Percentiles rank a stretch among this genome's conserved stretches.
Evolutionary conservation across 1,140 invertebrate genomes (phyloP).

Genomic region (Penaeus chinensis): DNA sequence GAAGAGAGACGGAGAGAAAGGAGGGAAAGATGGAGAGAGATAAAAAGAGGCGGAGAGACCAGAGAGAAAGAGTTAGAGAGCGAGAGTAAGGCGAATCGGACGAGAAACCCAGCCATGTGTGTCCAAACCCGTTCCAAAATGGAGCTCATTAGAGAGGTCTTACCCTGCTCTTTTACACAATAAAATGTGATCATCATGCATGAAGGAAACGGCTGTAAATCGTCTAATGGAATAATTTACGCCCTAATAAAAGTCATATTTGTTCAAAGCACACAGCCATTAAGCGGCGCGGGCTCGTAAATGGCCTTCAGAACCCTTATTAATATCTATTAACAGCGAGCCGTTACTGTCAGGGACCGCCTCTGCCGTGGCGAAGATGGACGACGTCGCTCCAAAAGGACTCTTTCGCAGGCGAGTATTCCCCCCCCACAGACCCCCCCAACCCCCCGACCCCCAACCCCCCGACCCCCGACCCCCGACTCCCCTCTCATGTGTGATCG

Average conservation of each 20-base stretch:
- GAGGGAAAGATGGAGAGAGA: neutral
- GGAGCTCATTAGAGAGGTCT: slow-evolving; percentile 7
- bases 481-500: no score
- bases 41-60: neutral
- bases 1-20: neutral
- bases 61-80: neutral
- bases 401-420: no score
- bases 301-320: slow-evolving; percentile 43
- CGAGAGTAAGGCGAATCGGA: neutral
- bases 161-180: slow-evolving; percentile 46
- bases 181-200: slow-evolving; percentile 46
- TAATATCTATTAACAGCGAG: slow-evolving; percentile 52
- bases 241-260: slow-evolving; percentile 55
- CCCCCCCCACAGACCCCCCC: no score
- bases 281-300: slow-evolving; percentile 35
- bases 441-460: no score
- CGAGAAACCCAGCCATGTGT: slow-evolving; percentile 24
- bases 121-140: slow-evolving; percentile 25
- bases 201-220: slow-evolving; percentile 52
- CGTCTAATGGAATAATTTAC: slow-evolving; percentile 57
- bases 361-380: neutral
- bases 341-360: slow-evolving; percentile 34
- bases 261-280: slow-evolving; percentile 43
- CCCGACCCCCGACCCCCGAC: no score
- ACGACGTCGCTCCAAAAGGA: no score